Percentiles rank a stretch among this genome's conserved stretches.
phyloP scores from a whole-genome alignment of 2,797 vertebrate genomes.

The Austrolebias charrua region DNA sequence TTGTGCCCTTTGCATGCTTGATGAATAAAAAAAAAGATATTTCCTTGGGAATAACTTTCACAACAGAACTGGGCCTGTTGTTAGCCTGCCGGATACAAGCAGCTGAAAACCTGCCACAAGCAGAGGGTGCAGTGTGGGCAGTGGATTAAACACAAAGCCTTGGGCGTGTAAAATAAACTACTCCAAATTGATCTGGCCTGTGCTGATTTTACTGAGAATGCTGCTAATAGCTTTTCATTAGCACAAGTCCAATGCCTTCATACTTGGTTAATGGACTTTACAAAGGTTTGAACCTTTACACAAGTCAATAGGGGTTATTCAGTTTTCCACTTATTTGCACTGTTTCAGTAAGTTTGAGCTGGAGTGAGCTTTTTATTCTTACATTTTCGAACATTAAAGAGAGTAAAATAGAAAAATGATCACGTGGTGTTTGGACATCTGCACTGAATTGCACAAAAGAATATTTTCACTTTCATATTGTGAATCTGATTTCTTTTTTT shows the following conservation, averaged over 20 bases:
- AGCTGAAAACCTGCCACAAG: conserved; percentile 47
- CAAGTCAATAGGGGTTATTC: background rate
- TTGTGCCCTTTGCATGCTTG: conserved; percentile 43
- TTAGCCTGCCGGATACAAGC: conserved; percentile 23
- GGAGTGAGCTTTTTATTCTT: background rate
- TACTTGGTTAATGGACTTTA: conserved; percentile 30
- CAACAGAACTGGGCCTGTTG: conserved; percentile 27
- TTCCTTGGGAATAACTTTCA: conserved; percentile 32
- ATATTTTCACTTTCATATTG: background rate
- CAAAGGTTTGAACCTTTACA: conserved; percentile 25
- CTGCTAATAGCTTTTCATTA: conserved; percentile 72
- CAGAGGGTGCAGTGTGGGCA: conserved; percentile 36
- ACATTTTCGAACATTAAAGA: background rate
- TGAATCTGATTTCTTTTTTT: background rate
- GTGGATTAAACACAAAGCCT: conserved; percentile 65
- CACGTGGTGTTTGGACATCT: background rate
- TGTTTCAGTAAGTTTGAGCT: conserved; percentile 2
- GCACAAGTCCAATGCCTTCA: conserved; percentile 39
- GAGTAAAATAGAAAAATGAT: background rate
- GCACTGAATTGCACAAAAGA: background rate
- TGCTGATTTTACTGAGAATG: conserved; percentile 61
- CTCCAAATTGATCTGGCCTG: conserved; percentile 63
- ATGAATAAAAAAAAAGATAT: conserved; percentile 15
- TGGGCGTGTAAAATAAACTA: conserved; percentile 58
- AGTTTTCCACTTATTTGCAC: conserved; percentile 14